Conservation (phyloP, 2,797 vertebrate genomes). For the Ciconia nigra region DNA sequence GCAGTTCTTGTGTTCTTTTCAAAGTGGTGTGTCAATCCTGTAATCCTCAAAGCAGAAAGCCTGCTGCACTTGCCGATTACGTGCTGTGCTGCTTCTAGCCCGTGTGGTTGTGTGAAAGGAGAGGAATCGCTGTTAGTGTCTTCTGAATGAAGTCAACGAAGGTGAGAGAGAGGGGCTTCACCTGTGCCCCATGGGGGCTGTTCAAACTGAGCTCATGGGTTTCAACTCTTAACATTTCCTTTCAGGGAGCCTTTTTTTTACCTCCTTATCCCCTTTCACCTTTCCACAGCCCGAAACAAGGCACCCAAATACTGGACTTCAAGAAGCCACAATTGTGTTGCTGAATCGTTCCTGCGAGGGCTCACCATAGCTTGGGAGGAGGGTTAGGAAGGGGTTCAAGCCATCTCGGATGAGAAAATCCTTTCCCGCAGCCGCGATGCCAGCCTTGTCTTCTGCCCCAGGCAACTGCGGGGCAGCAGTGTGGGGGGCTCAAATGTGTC, state of each 20-base stretch:
- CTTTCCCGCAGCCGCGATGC: not conserved
- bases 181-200: fast-evolving
- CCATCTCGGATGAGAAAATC: not conserved
- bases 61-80: not conserved
- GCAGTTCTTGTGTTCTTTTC: not conserved
- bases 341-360: not conserved
- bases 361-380: not conserved
- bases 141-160: not conserved
- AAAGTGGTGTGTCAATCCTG: not conserved
- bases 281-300: not conserved
- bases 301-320: not conserved
- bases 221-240: not conserved
- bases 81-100: not conserved
- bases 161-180: not conserved
- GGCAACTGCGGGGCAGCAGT: not conserved
- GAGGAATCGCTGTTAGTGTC: not conserved
- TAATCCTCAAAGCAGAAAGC: not conserved
- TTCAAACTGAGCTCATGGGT: not conserved
- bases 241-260: not conserved
- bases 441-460: not conserved
- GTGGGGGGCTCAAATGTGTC: fast-evolving
- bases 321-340: not conserved
- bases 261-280: not conserved
- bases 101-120: fast-evolving
- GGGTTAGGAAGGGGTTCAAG: not conserved